Percentiles rank a stretch among this genome's conserved stretches.
These are phyloP conservation scores for Sminthurides bifidus DNA, from an alignment of 1,140 invertebrate species.

Conservation along the genomic window DNA sequence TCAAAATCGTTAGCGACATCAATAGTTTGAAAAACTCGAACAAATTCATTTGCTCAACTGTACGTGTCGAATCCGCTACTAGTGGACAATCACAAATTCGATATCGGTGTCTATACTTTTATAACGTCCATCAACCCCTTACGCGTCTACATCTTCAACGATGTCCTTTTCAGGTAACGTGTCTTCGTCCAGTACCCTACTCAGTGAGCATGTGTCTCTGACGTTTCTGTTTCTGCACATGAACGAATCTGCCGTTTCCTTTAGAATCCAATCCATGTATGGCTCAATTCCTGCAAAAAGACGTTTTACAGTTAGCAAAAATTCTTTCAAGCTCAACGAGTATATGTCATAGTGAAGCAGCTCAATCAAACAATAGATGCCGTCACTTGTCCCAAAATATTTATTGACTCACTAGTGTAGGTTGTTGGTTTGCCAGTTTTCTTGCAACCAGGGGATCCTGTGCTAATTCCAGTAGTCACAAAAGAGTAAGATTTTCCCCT, in stretches of 20 bases:
- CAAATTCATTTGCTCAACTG: constrained; percentile 49
- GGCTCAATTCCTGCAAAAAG: background rate
- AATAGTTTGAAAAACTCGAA: background rate
- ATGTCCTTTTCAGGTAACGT: constrained; percentile 72
- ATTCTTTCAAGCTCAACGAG: no score
- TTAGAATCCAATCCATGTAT: constrained; percentile 1
- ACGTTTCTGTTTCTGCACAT: no score
- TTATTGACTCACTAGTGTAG: background rate
- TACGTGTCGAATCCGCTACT: constrained; percentile 52
- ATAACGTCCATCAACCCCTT: constrained; percentile 84
- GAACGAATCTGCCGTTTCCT: background rate
- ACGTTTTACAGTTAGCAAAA: no score
- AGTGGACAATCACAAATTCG: constrained; percentile 83
- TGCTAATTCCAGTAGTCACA: background rate
- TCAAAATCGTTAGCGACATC: constrained; percentile 47
- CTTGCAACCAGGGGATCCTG: background rate
- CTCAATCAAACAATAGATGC: no score
- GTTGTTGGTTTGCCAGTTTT: background rate
- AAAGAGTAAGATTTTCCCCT: constrained; percentile 3
- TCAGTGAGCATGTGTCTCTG: no score
- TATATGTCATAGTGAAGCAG: no score
- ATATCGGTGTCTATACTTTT: constrained; percentile 89
- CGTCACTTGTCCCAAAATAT: no score
- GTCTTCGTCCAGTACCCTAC: no score
- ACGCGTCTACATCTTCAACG: constrained; percentile 76